Percentiles rank a stretch among this genome's conserved stretches.
Evolutionary conservation across 2,113 vertebrate genomes (phyloP).

Genomic region (Salvelinus namaycush): DNA sequence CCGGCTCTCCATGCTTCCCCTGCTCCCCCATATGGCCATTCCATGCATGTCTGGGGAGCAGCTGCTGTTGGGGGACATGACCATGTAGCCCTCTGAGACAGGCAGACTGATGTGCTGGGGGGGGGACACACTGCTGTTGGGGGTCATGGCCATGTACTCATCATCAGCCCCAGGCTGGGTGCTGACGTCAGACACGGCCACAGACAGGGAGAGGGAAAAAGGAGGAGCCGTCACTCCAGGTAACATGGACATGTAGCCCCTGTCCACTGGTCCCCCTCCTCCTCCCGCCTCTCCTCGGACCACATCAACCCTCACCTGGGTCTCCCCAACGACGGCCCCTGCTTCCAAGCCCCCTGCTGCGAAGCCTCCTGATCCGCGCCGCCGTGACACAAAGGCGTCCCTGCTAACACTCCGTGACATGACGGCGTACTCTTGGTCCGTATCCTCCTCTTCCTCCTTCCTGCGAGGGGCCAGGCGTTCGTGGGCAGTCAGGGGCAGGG

Average conservation of each 20-base stretch:
- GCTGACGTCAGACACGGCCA: conserved; percentile 56
- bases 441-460: conserved; percentile 71
- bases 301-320: conserved; percentile 58
- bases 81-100: conserved; percentile 75
- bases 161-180: conserved; percentile 62
- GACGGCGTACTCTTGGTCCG: conserved; percentile 67
- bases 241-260: conserved; percentile 78
- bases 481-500: conserved; percentile 69
- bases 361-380: conserved; percentile 50
- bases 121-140: conserved; percentile 73
- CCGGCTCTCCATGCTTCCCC: conserved; percentile 67
- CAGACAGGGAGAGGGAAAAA: conserved; percentile 67
- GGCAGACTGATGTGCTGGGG: conserved; percentile 71
- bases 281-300: conserved; percentile 39
- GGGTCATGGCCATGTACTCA: conserved; percentile 81
- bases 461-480: conserved; percentile 58
- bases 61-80: conserved; percentile 79
- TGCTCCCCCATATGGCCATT: conserved; percentile 64
- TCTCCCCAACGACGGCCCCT: conserved; percentile 36
- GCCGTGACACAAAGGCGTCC: conserved; percentile 57
- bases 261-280: conserved; percentile 55
- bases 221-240: conserved; percentile 75
- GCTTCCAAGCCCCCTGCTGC: conserved; percentile 51
- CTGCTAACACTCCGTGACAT: conserved; percentile 66
- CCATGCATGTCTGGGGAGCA: conserved; percentile 75